These are phyloP conservation scores for Drosophila melanica DNA, from an alignment of 1,140 invertebrate genomes.

Conservation along the genomic window DNA sequence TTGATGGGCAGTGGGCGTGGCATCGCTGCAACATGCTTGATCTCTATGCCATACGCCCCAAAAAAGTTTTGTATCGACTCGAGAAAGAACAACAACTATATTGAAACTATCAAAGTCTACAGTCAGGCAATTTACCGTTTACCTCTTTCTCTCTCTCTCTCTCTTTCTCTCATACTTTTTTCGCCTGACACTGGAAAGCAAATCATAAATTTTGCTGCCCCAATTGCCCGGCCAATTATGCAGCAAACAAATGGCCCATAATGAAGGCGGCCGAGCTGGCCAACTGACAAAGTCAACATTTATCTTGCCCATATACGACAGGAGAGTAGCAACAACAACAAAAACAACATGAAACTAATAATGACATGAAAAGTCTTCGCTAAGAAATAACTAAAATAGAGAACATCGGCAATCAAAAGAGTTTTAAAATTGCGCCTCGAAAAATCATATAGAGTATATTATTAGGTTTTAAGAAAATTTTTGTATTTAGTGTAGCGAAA, in stretches of 20 bases:
- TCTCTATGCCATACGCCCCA: constrained; percentile 60
- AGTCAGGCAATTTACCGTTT: constrained; percentile 58
- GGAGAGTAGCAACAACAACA: constrained; percentile 13
- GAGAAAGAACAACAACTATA: constrained; percentile 50
- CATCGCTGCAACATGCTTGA: constrained; percentile 42
- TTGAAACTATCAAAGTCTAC: constrained; percentile 25
- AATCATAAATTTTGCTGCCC: constrained; percentile 78
- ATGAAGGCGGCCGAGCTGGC: constrained; percentile 62
- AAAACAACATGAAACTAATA: constrained; percentile 28
- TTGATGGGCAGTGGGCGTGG: constrained; percentile 71
- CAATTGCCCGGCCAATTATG: constrained; percentile 78
- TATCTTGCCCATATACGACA: constrained; percentile 74
- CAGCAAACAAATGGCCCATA: constrained; percentile 81
- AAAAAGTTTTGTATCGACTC: constrained; percentile 63
- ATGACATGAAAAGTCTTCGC: constrained; percentile 29
- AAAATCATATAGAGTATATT: too few relatives aligned
- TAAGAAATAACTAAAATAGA: too few relatives aligned
- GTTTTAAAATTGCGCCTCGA: too few relatives aligned
- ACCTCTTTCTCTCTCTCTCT: neutral
- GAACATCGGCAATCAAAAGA: too few relatives aligned
- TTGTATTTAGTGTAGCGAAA: too few relatives aligned
- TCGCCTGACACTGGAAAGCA: constrained; percentile 31
- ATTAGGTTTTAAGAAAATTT: too few relatives aligned
- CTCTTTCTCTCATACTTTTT: neutral
- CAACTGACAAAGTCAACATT: constrained; percentile 79